Evolutionary conservation across 2,888 invertebrate species (phyloP), one percentile per base, ranked within the genome.

Genomic region (Acronicta aceris): DNA sequence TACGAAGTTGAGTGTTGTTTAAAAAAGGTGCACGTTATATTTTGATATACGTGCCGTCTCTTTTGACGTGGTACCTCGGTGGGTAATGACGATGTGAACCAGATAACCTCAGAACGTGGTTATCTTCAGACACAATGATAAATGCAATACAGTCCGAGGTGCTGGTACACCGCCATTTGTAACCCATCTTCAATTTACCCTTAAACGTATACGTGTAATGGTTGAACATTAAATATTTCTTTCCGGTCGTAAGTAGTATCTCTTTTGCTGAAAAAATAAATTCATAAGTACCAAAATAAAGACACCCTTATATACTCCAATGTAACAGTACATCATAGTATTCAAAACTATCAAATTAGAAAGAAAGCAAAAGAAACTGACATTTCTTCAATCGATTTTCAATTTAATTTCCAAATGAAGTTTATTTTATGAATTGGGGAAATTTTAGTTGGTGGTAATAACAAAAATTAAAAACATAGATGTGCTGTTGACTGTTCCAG

Each of bases 131-230:
- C 15, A 76, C 46, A 16, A 61, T 25, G 13, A 76, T 71, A 10
- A 17, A 55, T 0, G 76, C 63, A 2, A 16, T 58, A 43, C 75
- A 76, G 36, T 10, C 73, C 0, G 75, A 67, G 7, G 76, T 73
- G 15, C 46, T 67, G 0, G 65, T 76, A 41, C 75, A 76, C 0
- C 76, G 59, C 76, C 74, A 76, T 17, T 67, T 65, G 4, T n/a
- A 40, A 0, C 57, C 60, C 5, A 0, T 9, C 16, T 15, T 71
- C 12, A 49, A 49, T 15, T 42, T 46, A 30, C 25, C 57, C 0
- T 52, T 52, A 30, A 53, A 76, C 0, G 73, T 40, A 43, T 67
- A 76, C 0, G 73, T 65, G 57, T 76, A 76, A 0, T 61, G 13
- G 1, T 53, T 46, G 15, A 46, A 53, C 73, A 76, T 71, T 21